These are phyloP conservation scores for Nematolebias whitei DNA, from an alignment of 2,113 vertebrate genomes.

Conservation along the genomic window DNA sequence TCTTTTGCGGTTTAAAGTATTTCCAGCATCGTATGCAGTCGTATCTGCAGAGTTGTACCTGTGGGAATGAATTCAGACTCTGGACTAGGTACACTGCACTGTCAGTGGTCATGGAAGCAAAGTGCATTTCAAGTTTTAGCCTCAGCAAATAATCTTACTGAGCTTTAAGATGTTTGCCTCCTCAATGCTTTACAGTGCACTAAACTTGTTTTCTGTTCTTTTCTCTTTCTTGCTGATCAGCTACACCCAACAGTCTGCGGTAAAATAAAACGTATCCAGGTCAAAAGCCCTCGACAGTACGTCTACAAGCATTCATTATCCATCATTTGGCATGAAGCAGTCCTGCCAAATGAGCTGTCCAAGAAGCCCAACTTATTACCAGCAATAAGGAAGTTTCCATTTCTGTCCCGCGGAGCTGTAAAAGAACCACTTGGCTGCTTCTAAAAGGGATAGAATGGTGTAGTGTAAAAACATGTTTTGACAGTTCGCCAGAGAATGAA, in stretches of 20 bases:
- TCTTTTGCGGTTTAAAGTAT: not conserved
- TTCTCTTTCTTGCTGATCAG: not conserved
- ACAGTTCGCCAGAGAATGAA: not conserved
- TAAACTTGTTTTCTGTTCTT: not conserved
- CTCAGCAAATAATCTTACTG: slow-evolving; percentile 7
- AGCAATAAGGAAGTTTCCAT: slow-evolving; percentile 17
- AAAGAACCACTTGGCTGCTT: slow-evolving; percentile 4
- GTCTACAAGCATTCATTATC: slow-evolving; percentile 13
- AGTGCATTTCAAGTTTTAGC: not conserved
- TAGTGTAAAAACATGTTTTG: not conserved
- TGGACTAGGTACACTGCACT: too few species aligned
- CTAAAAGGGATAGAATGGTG: not conserved
- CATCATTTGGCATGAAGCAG: slow-evolving; percentile 7
- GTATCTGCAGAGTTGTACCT: not conserved
- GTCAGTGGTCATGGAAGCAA: not conserved
- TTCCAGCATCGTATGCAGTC: not conserved
- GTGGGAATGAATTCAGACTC: not conserved
- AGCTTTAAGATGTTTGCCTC: not conserved
- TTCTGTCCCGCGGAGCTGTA: not conserved
- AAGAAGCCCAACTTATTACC: not conserved
- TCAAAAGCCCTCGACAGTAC: slow-evolving; percentile 1
- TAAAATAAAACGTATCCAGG: slow-evolving; percentile 18
- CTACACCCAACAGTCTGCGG: not conserved
- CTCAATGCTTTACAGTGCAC: not conserved
- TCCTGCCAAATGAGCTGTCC: not conserved